Evolutionary conservation across 1,140 invertebrate species (phyloP), one percentile per base, ranked within the genome.

Genomic region (Chrysopa pallens): DNA sequence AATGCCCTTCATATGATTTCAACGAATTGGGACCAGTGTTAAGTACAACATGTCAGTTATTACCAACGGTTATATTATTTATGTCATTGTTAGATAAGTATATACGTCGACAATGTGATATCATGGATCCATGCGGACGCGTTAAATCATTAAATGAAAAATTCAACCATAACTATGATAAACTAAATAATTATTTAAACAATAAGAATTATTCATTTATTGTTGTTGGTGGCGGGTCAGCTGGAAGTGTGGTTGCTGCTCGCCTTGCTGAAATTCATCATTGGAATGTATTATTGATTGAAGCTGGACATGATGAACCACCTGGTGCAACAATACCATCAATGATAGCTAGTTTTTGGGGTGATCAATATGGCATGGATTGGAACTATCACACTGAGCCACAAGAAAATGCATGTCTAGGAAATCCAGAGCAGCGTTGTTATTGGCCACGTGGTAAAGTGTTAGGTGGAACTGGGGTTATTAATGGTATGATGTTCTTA

Each of bases 401-500:
- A 0, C 70, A 76, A 50, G 48, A 60, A 29, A 57, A 55, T 12
- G 69, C 69, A 1, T 72, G 69, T 41, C 51, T 65, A 3, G 53
- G 53, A 6, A 54, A 69, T 3, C 60, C 52, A 0, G 54, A 48
- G 6, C 55, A 59, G 3, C 45, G 54, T 8, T 67, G 66, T 49
- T 53, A 45, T 6, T 70, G 67, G 67, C 59, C 64, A 0, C 59
- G 64, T 40, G 69, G 60, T 5, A 69, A 72, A 49, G 66, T 70
- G 53, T 49, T 75, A 29, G 80, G 80, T 67, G 17, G 17, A 23
- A 23, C 17, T 3, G 17, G 17, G 2, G 17, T 23, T 23, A 23
- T 23, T 23, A 23, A 23, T 23, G 17, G 17, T 3, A 82, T 84
- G 77, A 78, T 80, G 57, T 84, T 83, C 50, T 72, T 74, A 14